These are phyloP conservation scores for Nebria brevicollis DNA, from an alignment of 2,888 invertebrate species.

Conservation along the genomic window DNA sequence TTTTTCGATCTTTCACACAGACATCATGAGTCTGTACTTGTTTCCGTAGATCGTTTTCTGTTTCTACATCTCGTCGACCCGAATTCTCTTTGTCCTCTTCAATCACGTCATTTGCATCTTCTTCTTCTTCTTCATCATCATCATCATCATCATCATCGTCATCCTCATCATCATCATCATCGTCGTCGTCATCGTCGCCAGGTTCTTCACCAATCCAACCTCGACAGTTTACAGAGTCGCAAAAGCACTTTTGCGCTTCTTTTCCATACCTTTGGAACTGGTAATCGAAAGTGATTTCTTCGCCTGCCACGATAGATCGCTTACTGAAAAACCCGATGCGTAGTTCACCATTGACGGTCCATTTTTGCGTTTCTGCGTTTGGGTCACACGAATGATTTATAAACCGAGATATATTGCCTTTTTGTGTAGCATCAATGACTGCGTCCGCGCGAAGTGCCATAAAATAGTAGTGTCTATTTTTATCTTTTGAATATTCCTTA, in stretches of 20 bases:
- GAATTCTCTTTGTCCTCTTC: constrained; percentile 50
- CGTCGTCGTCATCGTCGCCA: constrained; percentile 73
- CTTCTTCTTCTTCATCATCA: constrained; percentile 56
- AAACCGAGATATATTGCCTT: constrained; percentile 96
- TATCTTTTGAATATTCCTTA: constrained; percentile 87
- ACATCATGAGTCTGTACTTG: constrained; percentile 26
- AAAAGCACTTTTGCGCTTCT: constrained; percentile 95
- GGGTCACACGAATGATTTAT: constrained; percentile 99
- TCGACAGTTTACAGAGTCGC: constrained; percentile 88
- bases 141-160: constrained; percentile 60
- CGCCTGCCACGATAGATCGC: constrained; percentile 81
- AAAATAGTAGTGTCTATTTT: constrained; percentile 95
- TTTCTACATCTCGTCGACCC: constrained; percentile 63
- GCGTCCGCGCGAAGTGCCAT: constrained; percentile 95
- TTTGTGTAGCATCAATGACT: constrained; percentile 95
- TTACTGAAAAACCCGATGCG: constrained; percentile 97
- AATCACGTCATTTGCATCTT: constrained; percentile 53
- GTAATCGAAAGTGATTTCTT: constrained; percentile 99
- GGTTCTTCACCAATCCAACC: constrained; percentile 96
- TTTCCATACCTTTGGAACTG: constrained; percentile 97
- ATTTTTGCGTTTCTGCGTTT: constrained; percentile 98
- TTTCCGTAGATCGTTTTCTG: constrained; percentile 61
- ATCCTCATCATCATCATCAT: constrained; percentile 64
- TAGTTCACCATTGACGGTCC: constrained; percentile 92
- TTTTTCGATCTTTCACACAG: constrained; percentile 44